Base-by-base conservation (phyloP, 2,888 invertebrate species). In the Cacoxenus indagator region DNA sequence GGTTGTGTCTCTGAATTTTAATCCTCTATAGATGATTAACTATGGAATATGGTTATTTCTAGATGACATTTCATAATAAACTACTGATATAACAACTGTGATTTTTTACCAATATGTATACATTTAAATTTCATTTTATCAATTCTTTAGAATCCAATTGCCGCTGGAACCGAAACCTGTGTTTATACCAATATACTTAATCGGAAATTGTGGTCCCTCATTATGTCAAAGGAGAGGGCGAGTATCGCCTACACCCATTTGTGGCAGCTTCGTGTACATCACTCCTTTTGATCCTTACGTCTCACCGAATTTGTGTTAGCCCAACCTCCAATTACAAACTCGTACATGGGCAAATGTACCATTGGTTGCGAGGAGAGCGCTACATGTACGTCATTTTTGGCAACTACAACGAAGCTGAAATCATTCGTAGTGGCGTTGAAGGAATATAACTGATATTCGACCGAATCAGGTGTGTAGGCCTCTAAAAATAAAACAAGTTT, bases 141-240 rank as follows among this genome's bases (percentile, higher is more conserved):
- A 57, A 55, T 57, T 27, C n/a, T 37, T 3, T 6, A 59, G 59
- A 6, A 59, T 19, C 61, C 61, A 62, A 62, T 62, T 45, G 8
- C 61, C 61, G 31, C 14, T 45, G 4, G 61, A 62, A 11, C 61
- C 61, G 17, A 45, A 62, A 24, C 45, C 61, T 5, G 61, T 62
- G 24, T 45, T 43, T 17, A 62, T 62, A n/a, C 61, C 61, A 62
- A 62, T 62, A 24, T n/a, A 62, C 8, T 43, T 62, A 6, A 62
- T 45, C 0, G 8, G 29, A 24, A 22, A 62, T 5, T 8, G 14
- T 4, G 59, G 59, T 14, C 59, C 59, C 19, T 31, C 9, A 24
- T 62, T 62, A 4, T 22, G 6, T 11, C 45, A 6, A 22, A 51
- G 9, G 22, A 51, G 22, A 9, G 51, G 61, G n/a, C 45, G 8